A percentile compares a stretch with the other conserved stretches of the same genome.
These are phyloP conservation scores for Metopolophium dirhodum DNA, from an alignment of 1,140 invertebrate species.

Conservation along the genomic window DNA sequence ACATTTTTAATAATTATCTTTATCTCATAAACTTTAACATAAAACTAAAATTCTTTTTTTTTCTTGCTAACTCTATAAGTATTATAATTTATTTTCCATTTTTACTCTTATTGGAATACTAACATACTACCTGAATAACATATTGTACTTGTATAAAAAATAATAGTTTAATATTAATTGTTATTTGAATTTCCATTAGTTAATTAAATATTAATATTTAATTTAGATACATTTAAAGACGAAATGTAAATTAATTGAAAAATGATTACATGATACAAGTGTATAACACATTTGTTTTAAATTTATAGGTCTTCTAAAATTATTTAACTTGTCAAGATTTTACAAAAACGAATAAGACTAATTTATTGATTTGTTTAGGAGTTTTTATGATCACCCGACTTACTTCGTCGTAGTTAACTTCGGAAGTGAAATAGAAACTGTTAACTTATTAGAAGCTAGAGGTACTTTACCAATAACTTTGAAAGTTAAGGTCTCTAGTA, in stretches of 20 bases:
- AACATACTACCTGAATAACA: too few species aligned
- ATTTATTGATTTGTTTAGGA: conserved; percentile 51
- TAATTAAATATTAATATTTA: background rate
- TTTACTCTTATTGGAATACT: too few species aligned
- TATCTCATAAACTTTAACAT: too few species aligned
- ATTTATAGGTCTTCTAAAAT: background rate
- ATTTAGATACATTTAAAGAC: background rate
- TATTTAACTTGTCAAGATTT: background rate
- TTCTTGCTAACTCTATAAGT: too few species aligned
- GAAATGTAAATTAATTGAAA: background rate
- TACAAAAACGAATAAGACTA: background rate
- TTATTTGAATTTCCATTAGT: background rate
- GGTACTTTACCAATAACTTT: conserved; percentile 23
- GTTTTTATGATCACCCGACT: conserved; percentile 58
- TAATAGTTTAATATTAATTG: too few species aligned
- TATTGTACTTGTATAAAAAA: too few species aligned
- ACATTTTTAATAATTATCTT: too few species aligned
- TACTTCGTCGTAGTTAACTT: conserved; percentile 58
- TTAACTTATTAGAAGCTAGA: conserved; percentile 17
- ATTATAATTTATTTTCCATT: too few species aligned
- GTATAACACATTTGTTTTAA: background rate
- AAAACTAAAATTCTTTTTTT: too few species aligned
- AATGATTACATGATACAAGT: background rate
- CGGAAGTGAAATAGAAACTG: conserved; percentile 49
- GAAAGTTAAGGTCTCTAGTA: conserved; percentile 56